Conservation (phyloP, 1,140 invertebrate species). For the Drosophila rufa region DNA sequence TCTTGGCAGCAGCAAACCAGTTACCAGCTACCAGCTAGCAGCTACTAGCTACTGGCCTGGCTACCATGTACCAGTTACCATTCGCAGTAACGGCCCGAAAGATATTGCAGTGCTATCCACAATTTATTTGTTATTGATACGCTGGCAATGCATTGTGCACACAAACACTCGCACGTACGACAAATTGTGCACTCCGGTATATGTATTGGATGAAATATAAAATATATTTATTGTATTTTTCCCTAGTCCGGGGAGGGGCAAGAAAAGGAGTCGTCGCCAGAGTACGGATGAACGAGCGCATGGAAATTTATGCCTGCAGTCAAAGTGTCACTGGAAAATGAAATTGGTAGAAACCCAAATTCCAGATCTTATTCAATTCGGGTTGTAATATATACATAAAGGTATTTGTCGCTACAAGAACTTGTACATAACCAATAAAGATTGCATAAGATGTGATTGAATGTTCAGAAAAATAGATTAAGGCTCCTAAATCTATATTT, state of each 20-base stretch:
- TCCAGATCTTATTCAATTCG: neutral
- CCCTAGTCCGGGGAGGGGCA: constrained; percentile 17
- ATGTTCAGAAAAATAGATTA: too few species aligned
- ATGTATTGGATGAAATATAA: constrained; percentile 43
- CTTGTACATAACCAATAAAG: neutral
- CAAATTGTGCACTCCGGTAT: constrained; percentile 46
- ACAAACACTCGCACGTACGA: constrained; percentile 17
- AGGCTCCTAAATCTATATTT: too few species aligned
- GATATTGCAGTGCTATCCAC: constrained; percentile 72
- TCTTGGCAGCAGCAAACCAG: constrained; percentile 62
- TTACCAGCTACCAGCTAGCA: constrained; percentile 20
- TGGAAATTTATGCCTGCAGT: constrained; percentile 53
- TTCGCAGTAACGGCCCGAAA: constrained; percentile 35
- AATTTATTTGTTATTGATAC: constrained; percentile 77
- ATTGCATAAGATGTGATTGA: neutral
- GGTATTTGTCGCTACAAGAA: neutral
- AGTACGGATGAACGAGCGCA: constrained; percentile 19
- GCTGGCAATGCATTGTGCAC: constrained; percentile 51
- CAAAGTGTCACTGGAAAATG: constrained; percentile 32
- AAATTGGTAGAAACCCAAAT: constrained; percentile 22
- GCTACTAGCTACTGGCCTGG: constrained; percentile 6
- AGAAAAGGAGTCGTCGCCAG: constrained; percentile 5
- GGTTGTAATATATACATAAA: neutral
- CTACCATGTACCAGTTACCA: constrained; percentile 17
- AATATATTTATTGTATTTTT: constrained; percentile 68